These are phyloP conservation scores for Tachyglossus aculeatus DNA, from an alignment of 2,797 vertebrate species.

Conservation along the genomic window DNA sequence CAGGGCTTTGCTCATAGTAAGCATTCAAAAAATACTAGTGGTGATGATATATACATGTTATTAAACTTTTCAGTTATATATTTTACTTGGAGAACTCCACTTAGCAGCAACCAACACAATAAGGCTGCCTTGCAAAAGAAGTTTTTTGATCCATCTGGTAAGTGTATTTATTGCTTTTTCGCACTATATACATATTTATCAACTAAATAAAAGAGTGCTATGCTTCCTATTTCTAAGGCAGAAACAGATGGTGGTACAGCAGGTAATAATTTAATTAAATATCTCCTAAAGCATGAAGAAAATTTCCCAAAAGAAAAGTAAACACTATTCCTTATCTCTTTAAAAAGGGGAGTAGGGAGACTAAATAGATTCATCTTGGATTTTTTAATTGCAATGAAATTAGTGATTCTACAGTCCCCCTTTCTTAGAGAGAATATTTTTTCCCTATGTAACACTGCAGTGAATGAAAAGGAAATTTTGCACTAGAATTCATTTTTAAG, in stretches of 20 bases:
- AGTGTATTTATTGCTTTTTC: constrained; percentile 43
- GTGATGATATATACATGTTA: no score
- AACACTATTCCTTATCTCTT: constrained; percentile 40
- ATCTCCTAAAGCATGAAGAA: constrained; percentile 50
- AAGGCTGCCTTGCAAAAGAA: constrained; percentile 56
- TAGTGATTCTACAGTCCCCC: background rate
- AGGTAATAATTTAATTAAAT: constrained; percentile 85
- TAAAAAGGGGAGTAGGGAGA: background rate
- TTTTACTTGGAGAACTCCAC: constrained; percentile 58
- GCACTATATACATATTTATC: constrained; percentile 52
- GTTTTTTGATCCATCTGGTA: constrained; percentile 73
- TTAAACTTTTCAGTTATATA: no score
- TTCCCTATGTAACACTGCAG: background rate
- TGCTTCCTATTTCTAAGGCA: constrained; percentile 61
- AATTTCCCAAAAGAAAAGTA: constrained; percentile 43
- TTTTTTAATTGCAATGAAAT: constrained; percentile 30
- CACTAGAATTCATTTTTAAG: background rate
- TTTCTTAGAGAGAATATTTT: constrained; percentile 1
- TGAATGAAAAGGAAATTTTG: background rate
- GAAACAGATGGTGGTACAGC: constrained; percentile 88
- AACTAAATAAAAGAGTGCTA: constrained; percentile 67
- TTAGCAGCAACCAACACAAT: constrained; percentile 67
- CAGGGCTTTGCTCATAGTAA: no score
- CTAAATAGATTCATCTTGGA: constrained; percentile 29
- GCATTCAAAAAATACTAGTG: no score